phyloP scores from a whole-genome alignment of 2,888 invertebrate species.

The Eupithecia tripunctaria region DNA sequence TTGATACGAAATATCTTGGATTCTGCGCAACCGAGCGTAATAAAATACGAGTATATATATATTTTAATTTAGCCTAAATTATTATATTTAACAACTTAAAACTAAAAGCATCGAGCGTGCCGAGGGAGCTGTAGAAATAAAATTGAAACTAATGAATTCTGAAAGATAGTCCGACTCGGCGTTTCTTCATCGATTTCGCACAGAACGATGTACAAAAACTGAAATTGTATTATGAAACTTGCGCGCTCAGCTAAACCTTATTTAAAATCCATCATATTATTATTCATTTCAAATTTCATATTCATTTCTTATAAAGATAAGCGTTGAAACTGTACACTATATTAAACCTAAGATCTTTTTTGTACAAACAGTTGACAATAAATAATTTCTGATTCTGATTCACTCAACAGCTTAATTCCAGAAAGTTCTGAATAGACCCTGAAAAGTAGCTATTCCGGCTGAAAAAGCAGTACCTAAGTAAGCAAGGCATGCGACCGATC shows the following conservation, averaged over 20 bases:
- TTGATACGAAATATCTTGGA: not conserved
- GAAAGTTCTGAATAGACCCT: not conserved
- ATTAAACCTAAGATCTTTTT: too few species aligned
- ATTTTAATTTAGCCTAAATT: not conserved
- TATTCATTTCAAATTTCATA: too few species aligned
- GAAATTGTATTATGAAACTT: not conserved
- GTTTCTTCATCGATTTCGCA: not conserved
- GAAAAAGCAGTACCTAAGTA: conserved; percentile 8
- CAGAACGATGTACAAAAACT: not conserved
- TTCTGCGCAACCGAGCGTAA: too few species aligned
- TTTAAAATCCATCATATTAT: not conserved
- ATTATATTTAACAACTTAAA: too few species aligned
- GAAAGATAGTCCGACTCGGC: not conserved
- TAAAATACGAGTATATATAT: not conserved
- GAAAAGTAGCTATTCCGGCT: not conserved
- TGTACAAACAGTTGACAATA: too few species aligned
- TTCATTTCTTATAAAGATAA: too few species aligned
- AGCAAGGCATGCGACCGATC: conserved; percentile 1
- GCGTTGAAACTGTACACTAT: too few species aligned
- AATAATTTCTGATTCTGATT: too few species aligned
- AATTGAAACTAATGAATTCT: not conserved
- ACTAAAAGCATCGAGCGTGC: not conserved
- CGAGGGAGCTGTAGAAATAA: not conserved
- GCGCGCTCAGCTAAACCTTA: not conserved
- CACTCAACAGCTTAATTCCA: not conserved